These are phyloP conservation scores for Dicycla oo DNA, from an alignment of 2,888 invertebrate species.

Conservation along the genomic window DNA sequence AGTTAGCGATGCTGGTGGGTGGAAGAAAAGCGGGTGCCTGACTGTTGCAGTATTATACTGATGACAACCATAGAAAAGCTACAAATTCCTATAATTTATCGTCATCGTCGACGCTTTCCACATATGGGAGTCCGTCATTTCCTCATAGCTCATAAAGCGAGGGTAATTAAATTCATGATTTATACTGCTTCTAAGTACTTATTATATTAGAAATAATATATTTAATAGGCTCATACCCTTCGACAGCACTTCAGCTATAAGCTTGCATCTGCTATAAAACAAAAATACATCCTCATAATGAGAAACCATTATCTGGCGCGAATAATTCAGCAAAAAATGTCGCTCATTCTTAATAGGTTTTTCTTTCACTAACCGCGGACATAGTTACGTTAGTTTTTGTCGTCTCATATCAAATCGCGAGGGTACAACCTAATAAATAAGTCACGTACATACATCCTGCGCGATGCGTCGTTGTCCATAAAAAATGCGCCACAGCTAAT, in stretches of 20 bases:
- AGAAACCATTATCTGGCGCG: conserved; percentile 54
- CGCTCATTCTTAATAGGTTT: conserved; percentile 55
- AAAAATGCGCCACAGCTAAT: conserved; percentile 83
- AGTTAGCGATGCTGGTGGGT: conserved; percentile 46
- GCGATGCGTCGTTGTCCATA: conserved; percentile 73
- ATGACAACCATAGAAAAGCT: conserved; percentile 13
- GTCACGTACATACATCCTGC: conserved; percentile 85
- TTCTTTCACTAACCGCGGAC: conserved; percentile 57
- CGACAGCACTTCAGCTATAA: not conserved
- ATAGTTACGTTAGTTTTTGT: conserved; percentile 65
- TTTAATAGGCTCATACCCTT: not conserved
- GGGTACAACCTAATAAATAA: conserved; percentile 76
- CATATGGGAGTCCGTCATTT: conserved; percentile 9
- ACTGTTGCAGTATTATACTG: conserved; percentile 9
- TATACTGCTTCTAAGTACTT: not conserved
- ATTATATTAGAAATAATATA: not conserved
- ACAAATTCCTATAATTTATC: conserved; percentile 28
- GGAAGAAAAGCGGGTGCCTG: conserved; percentile 26
- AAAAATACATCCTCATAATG: conserved; percentile 36
- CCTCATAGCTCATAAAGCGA: not conserved
- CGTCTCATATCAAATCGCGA: conserved; percentile 67
- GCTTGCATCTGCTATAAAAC: not conserved
- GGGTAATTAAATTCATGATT: conserved; percentile 3
- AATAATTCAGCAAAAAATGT: conserved; percentile 60
- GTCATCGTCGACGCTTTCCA: not conserved